Conservation (phyloP, 2,888 invertebrate species). For the Helobdella robusta region DNA sequence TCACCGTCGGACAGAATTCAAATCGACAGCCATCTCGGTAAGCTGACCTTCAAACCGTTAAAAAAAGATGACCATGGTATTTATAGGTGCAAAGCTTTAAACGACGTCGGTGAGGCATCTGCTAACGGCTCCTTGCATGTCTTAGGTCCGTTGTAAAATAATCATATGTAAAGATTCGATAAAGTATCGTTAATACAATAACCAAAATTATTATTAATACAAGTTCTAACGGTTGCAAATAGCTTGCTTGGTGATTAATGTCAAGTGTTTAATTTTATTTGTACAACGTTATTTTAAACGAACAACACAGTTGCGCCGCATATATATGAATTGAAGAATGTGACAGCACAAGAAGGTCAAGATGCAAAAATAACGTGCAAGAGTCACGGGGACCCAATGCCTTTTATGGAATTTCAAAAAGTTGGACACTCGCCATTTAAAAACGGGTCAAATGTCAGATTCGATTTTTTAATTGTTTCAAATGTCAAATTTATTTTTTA, state of each 20-base stretch:
- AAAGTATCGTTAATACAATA: too few relatives aligned
- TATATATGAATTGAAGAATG: constrained; percentile 25
- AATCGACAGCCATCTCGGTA: constrained; percentile 31
- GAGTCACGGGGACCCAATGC: constrained; percentile 35
- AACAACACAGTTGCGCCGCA: constrained; percentile 27
- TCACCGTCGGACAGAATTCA: constrained; percentile 29
- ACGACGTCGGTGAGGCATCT: constrained; percentile 31
- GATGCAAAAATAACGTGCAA: constrained; percentile 32
- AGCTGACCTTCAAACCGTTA: constrained; percentile 32
- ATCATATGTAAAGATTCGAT: too few relatives aligned
- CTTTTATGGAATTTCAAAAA: constrained; percentile 34
- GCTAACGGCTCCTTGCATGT: constrained; percentile 28
- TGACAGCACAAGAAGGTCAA: constrained; percentile 26
- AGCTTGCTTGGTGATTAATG: too few relatives aligned
- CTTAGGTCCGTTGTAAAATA: constrained; percentile 31
- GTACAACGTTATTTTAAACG: too few relatives aligned
- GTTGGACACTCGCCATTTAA: constrained; percentile 31
- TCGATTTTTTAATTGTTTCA: neutral
- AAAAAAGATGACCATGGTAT: constrained; percentile 30
- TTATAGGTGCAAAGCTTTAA: constrained; percentile 33
- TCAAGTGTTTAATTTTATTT: too few relatives aligned
- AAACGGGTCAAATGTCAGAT: constrained; percentile 30
- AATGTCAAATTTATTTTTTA: neutral
- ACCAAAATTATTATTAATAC: too few relatives aligned
- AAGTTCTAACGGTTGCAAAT: too few relatives aligned